Evolutionary conservation across 2,888 invertebrate species (phyloP), one percentile per base, ranked within the genome.

Genomic region (Lepeophtheirus nordmannii): DNA sequence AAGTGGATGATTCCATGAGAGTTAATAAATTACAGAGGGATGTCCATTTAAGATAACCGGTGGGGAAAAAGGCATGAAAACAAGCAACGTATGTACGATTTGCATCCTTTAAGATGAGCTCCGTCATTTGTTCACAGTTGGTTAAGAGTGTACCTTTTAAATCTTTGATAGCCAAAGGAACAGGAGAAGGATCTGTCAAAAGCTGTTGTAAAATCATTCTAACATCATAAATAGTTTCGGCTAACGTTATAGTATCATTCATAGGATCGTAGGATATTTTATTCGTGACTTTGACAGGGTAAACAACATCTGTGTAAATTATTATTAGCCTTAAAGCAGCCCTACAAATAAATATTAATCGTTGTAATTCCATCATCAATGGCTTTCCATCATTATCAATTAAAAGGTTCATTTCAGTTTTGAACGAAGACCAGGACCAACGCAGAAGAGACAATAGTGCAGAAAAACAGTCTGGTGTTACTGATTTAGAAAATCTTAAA

Each of bases 21-120:
- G 63, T 53, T 17, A 91, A 77, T 68, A 89, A 75, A 72, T 89
- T 87, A 74, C 92, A 91, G 0, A 96, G 78, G 72, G 89, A 88
- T 70, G 85, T 85, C 93, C 94, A 94, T 74, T 94, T 94, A 64
- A 94, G 78, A 65, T 85, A 85, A 0, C 89, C 87, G 0, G 92
- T 93, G 0, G 96, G 94, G 76, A 91, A 94, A 78, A 97, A 96
- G 0, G 91, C 91, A 75, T 94, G 91, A 73, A 92, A 96, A 73
- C 94, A 92, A 3, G 87, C 81, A 1, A 89, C 86, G 73, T 92
- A 89, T 1, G 93, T 91, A 66, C 84, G 83, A 71, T 93, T 90
- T 67, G 91, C 90, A 75, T 96, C 93, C 65, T 87, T 86, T 66
- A 93, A 77, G 69, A 94, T 86, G 40, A 70, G 68, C 12, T 67